Evolutionary conservation across 2,113 vertebrate genomes (phyloP).

Genomic region (Mus spicilegus): DNA sequence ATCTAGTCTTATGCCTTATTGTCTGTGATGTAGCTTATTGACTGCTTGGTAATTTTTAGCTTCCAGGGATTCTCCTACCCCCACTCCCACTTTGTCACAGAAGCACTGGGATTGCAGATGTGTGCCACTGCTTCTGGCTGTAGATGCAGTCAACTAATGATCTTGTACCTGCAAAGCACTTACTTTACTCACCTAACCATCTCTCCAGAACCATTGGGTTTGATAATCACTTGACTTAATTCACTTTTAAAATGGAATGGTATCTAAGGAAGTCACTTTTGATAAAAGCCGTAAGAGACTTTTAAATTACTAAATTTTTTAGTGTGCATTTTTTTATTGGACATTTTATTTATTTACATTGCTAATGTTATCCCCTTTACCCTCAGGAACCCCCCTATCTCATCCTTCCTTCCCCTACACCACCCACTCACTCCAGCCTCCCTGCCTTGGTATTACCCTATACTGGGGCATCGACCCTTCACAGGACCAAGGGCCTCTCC

Average conservation of each 20-base stretch:
- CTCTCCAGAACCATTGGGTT: neutral
- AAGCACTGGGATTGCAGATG: neutral
- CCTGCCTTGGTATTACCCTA: too few relatives aligned
- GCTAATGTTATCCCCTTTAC: too few relatives aligned
- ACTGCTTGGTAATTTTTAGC: neutral
- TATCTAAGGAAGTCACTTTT: neutral
- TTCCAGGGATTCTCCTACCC: too few relatives aligned
- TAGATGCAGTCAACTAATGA: neutral
- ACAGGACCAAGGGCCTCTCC: too few relatives aligned
- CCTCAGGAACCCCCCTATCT: too few relatives aligned
- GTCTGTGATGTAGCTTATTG: neutral
- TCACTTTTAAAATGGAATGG: neutral
- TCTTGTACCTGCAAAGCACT: too few relatives aligned
- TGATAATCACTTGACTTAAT: neutral
- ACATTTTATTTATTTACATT: too few relatives aligned
- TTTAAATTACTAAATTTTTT: neutral
- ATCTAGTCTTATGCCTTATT: neutral
- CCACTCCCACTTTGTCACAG: neutral
- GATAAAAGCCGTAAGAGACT: neutral
- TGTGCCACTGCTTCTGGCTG: neutral
- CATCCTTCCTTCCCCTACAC: too few relatives aligned
- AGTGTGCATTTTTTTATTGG: too few relatives aligned
- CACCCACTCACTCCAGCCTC: too few relatives aligned
- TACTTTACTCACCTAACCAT: neutral
- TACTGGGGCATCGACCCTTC: too few relatives aligned